These are phyloP conservation scores for Scomber colias DNA, from an alignment of 2,113 vertebrate genomes.

Conservation along the genomic window DNA sequence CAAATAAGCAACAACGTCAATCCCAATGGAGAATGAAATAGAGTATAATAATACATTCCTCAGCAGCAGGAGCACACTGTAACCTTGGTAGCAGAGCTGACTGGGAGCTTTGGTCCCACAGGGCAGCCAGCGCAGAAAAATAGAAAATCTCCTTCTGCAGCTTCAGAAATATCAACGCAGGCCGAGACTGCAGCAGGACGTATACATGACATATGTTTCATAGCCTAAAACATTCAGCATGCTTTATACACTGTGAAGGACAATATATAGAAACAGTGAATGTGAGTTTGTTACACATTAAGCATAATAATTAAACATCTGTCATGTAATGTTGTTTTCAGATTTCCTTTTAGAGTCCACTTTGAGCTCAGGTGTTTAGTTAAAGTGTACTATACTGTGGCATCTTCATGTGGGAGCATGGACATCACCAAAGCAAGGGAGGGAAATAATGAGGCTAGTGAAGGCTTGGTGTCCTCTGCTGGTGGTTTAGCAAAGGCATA, in stretches of 20 bases:
- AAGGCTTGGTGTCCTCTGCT: conserved; percentile 54
- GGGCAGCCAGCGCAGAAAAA: neutral
- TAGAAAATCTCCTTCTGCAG: conserved; percentile 9
- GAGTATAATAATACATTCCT: conserved; percentile 29
- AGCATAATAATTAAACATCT: too few species aligned
- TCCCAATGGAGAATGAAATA: neutral
- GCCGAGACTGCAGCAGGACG: neutral
- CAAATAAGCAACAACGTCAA: too few species aligned
- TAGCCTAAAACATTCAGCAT: neutral
- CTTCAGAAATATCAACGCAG: conserved; percentile 21
- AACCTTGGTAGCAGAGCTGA: conserved; percentile 35
- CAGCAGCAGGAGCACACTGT: conserved; percentile 17
- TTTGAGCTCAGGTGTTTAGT: neutral
- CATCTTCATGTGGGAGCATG: too few species aligned
- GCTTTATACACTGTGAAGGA: too few species aligned
- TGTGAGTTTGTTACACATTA: too few species aligned
- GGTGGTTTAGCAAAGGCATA: neutral
- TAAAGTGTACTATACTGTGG: neutral
- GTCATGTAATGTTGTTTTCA: too few species aligned
- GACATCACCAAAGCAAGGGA: too few species aligned
- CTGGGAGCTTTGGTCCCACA: conserved; percentile 19
- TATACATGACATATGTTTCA: neutral
- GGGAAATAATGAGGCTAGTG: neutral
- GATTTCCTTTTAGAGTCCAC: too few species aligned
- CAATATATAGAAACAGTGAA: too few species aligned